phyloP scores from a whole-genome alignment of 2,888 invertebrate genomes.

The Epistrophella euchroma region DNA sequence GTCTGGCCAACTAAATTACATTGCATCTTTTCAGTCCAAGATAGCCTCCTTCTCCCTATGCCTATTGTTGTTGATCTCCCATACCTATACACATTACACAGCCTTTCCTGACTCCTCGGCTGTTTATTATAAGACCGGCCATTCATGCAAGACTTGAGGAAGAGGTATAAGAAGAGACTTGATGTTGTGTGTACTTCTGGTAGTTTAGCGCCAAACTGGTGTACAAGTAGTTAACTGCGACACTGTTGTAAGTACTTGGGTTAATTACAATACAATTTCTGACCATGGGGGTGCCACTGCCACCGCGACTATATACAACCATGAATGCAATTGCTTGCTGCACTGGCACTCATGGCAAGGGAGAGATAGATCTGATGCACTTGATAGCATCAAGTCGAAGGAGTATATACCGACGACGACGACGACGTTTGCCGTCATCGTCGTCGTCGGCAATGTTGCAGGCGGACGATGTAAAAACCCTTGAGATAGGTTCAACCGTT shows the following conservation, averaged over 20 bases:
- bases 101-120: neutral
- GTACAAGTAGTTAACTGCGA: slow-evolving; percentile 76
- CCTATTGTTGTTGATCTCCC: neutral
- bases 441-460: slow-evolving; percentile 1
- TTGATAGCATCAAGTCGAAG: slow-evolving; percentile 69
- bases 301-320: neutral
- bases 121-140: slow-evolving; percentile 51
- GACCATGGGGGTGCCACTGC: slow-evolving; percentile 67
- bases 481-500: slow-evolving; percentile 75
- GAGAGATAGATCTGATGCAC: slow-evolving; percentile 65
- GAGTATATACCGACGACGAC: slow-evolving; percentile 33
- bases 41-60: slow-evolving; percentile 50
- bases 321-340: slow-evolving; percentile 19
- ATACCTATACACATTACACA: neutral
- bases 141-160: slow-evolving; percentile 66
- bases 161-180: slow-evolving; percentile 28
- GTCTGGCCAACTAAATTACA: slow-evolving; percentile 36
- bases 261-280: slow-evolving; percentile 72
- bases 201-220: slow-evolving; percentile 76
- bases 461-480: slow-evolving; percentile 63
- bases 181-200: slow-evolving; percentile 60
- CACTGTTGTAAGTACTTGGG: slow-evolving; percentile 75
- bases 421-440: slow-evolving; percentile 4
- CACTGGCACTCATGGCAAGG: slow-evolving; percentile 2
- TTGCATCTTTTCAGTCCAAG: slow-evolving; percentile 56